Conservation (phyloP, 1,140 invertebrate species). For the Lepidurus packardi region DNA sequence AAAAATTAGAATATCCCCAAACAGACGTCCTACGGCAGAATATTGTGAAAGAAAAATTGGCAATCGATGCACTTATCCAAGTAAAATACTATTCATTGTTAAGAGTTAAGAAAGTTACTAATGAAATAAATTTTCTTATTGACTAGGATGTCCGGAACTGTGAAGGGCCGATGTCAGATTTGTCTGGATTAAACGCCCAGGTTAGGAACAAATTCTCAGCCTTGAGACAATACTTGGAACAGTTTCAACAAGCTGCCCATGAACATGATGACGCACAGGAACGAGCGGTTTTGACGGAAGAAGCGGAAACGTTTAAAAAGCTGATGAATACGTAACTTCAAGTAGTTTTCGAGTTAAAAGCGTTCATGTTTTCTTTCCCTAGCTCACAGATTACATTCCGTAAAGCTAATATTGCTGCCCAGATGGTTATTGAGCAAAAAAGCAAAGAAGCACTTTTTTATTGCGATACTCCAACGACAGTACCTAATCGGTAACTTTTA, state of each 20-base stretch:
- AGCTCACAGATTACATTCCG: constrained; percentile 14
- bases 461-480: constrained; percentile 12
- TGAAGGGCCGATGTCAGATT: not conserved
- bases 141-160: not conserved
- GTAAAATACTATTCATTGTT: not conserved
- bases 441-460: constrained; percentile 32
- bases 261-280: not conserved
- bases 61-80: not conserved
- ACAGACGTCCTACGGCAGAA: not conserved
- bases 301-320: not conserved
- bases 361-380: not conserved
- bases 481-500: not conserved
- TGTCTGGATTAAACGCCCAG: not conserved
- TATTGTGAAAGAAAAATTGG: not conserved
- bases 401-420: constrained; percentile 31
- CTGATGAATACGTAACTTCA: not conserved
- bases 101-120: no score
- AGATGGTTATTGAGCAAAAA: constrained; percentile 26
- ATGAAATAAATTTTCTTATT: not conserved
- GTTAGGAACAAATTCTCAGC: not conserved
- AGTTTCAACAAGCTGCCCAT: not conserved
- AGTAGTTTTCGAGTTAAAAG: not conserved
- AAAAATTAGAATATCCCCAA: not conserved
- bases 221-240: not conserved
- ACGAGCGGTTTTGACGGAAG: not conserved